Evolutionary conservation across 2,113 vertebrate genomes (phyloP), one percentile per base, ranked within the genome.

Genomic region (Scomber scombrus): DNA sequence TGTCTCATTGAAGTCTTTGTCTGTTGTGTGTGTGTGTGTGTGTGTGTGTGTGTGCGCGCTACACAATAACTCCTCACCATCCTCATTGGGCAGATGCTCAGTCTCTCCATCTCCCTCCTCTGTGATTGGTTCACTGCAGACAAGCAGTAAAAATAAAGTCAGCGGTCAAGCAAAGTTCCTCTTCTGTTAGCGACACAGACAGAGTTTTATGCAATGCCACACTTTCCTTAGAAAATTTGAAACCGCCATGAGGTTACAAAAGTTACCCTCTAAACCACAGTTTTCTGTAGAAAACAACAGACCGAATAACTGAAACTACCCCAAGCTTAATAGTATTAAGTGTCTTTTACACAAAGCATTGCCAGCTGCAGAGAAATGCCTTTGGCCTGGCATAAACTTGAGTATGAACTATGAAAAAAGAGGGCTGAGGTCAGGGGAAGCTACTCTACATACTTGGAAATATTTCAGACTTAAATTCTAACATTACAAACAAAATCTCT

Each of bases 91-190:
- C 61, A 92, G 71, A 65, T 85, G 94, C 76, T 96, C 95, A 0
- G 92, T 9, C 56, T 95, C 95, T n/a, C 89, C 95, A 0, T 96
- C 95, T 51, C 88, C 93, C 80, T 96, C 95, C 82, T 96, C 95
- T 76, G 93, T 91, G 67, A 96, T 96, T 58, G 94, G 94, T 75
- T 96, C 95, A 89, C 95, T 96, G 87, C 66, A 78, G 58, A 77
- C 51, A 78, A 76, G 18, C 23, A 75, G 11, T 26, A 69, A 69
- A 78, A 75, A 6, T 0, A 11, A 29, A 71, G 60, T 69, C 3
- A 1, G 31, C 40, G 45, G 55, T 75, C 31, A 71, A 13, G n/a
- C 51, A 74, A 21, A 64, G 58, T 82, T 85, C 61, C 51, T 63
- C 19, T 63, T 73, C 46, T 82, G 19, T 54, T 49, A 29, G 26